phyloP scores from a whole-genome alignment of 2,113 vertebrate species.

The Epinephelus cyanopodus region DNA sequence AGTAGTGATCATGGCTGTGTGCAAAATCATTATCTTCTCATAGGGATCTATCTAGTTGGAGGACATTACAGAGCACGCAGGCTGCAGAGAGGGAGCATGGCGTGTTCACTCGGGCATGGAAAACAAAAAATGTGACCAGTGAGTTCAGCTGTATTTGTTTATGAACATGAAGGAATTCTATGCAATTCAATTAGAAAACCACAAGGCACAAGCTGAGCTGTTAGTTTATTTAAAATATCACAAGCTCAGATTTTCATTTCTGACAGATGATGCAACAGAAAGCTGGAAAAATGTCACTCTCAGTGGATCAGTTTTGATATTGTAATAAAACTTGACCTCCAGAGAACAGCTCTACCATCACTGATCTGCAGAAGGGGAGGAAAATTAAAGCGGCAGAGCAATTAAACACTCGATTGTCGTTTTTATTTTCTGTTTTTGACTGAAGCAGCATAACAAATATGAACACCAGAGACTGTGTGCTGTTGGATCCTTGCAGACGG shows the following conservation, averaged over 20 bases:
- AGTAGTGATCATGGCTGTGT: constrained; percentile 7
- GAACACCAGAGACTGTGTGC: constrained; percentile 23
- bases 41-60: neutral
- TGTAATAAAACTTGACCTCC: constrained; percentile 22
- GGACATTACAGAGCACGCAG: neutral
- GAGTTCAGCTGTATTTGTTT: constrained; percentile 26
- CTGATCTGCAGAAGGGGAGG: constrained; percentile 1
- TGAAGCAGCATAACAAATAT: constrained; percentile 37
- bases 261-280: constrained; percentile 9
- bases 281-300: neutral
- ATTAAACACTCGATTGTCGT: neutral
- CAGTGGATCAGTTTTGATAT: constrained; percentile 13
- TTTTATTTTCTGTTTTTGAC: neutral
- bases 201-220: neutral
- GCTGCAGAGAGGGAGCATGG: neutral
- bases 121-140: neutral
- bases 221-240: constrained; percentile 24
- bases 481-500: constrained; percentile 33
- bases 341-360: neutral
- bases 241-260: constrained; percentile 2
- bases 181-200: neutral
- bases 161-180: neutral
- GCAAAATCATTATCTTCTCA: constrained; percentile 13
- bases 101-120: neutral
- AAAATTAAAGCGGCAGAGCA: constrained; percentile 13